phyloP scores from a whole-genome alignment of 2,113 vertebrate species.

The Elaphurus davidianus region DNA sequence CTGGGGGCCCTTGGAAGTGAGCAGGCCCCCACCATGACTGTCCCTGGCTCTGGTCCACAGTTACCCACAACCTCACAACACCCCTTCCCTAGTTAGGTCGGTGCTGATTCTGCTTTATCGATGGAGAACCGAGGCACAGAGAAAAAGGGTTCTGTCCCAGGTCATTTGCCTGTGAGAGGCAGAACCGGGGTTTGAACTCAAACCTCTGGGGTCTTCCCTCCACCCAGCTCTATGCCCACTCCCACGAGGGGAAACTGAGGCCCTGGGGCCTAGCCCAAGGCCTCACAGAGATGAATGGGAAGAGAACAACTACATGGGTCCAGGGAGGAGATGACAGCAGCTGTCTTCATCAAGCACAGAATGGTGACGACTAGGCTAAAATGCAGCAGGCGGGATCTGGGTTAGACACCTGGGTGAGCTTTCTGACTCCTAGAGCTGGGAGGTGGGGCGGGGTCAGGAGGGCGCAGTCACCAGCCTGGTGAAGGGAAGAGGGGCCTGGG shows the following conservation, averaged over 20 bases:
- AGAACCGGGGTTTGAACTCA: background rate
- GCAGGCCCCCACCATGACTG: fast-evolving
- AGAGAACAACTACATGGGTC: background rate
- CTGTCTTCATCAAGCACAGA: background rate
- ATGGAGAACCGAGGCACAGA: background rate
- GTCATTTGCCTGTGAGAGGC: background rate
- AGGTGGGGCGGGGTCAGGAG: background rate
- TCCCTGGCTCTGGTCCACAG: background rate
- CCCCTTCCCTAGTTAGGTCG: background rate
- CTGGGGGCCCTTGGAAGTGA: background rate
- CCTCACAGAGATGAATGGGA: background rate
- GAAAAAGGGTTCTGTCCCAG: background rate
- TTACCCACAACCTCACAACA: fast-evolving
- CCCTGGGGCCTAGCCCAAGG: background rate
- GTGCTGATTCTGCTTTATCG: background rate
- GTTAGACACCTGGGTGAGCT: background rate
- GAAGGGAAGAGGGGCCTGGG: background rate
- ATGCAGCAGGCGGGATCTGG: background rate
- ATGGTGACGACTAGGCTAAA: background rate
- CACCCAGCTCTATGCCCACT: background rate
- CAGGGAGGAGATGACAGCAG: background rate
- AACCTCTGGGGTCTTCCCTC: background rate
- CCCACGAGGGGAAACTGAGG: background rate
- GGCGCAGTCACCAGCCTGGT: background rate
- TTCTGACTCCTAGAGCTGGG: background rate